Conservation (phyloP, 2,113 vertebrate species). For the Myrmecobius fasciatus region DNA sequence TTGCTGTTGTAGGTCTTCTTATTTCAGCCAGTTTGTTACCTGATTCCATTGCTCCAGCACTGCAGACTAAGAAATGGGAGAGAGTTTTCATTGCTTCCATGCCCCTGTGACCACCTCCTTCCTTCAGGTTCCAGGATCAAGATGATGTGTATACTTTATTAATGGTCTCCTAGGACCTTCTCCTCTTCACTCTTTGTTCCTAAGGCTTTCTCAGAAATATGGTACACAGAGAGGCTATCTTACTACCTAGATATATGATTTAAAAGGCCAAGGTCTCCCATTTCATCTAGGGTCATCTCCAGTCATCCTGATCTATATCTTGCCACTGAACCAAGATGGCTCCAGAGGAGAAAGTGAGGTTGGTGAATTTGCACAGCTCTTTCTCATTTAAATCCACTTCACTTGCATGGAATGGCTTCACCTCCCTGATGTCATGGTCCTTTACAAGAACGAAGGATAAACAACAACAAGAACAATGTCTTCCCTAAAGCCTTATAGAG, state of each 20-base stretch:
- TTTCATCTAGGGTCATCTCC: too few species aligned
- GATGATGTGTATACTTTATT: background rate
- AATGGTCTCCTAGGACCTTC: background rate
- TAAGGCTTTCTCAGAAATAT: background rate
- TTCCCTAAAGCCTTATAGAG: background rate
- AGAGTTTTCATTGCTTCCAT: background rate
- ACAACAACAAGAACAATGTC: background rate
- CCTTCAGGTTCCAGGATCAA: background rate
- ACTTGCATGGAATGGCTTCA: too few species aligned
- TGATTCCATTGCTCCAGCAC: background rate
- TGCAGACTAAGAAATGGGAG: background rate
- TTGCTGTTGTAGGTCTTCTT: background rate
- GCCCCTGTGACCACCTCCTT: background rate
- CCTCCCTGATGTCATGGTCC: too few species aligned
- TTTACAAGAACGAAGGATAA: too few species aligned
- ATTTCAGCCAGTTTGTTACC: background rate
- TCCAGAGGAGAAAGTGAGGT: too few species aligned
- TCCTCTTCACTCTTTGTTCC: background rate
- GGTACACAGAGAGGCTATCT: background rate
- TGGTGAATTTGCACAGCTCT: too few species aligned
- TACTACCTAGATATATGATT: background rate
- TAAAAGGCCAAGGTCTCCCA: too few species aligned
- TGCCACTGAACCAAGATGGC: too few species aligned
- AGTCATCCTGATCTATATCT: too few species aligned
- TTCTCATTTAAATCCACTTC: too few species aligned